A percentile compares a stretch with the other conserved stretches of the same genome.
Evolutionary conservation across 2,888 invertebrate species (phyloP).

Genomic region (Mythimna lalbum): DNA sequence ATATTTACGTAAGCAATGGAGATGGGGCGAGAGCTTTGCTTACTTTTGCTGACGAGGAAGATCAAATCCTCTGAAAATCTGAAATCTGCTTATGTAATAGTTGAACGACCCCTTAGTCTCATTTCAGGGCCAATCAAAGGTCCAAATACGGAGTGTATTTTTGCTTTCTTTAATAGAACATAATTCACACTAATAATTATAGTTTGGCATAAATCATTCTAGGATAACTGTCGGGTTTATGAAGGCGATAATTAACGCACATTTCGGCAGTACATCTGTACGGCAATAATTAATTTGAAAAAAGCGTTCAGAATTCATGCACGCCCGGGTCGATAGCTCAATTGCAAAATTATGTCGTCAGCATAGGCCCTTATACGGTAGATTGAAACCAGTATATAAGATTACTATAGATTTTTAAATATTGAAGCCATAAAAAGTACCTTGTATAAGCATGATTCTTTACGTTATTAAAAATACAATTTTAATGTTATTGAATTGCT

Average conservation of each 20-base stretch:
- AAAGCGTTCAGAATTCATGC: not conserved
- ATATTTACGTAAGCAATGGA: too few relatives aligned
- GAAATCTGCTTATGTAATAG: too few relatives aligned
- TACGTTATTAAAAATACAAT: slow-evolving; percentile 28
- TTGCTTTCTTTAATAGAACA: not conserved
- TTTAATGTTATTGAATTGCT: slow-evolving; percentile 27
- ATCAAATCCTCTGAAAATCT: too few relatives aligned
- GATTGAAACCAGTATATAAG: not conserved
- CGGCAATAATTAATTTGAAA: not conserved
- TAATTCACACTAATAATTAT: not conserved
- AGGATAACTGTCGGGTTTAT: not conserved
- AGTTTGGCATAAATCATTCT: slow-evolving; percentile 8
- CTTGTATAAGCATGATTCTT: slow-evolving; percentile 23
- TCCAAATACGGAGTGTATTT: slow-evolving; percentile 3
- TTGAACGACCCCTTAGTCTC: not conserved
- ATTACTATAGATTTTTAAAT: slow-evolving; percentile 7
- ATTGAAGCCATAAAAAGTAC: slow-evolving; percentile 1
- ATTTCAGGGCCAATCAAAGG: not conserved
- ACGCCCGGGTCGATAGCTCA: not conserved
- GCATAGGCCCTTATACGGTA: not conserved
- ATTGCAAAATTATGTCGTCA: not conserved
- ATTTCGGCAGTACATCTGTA: not conserved
- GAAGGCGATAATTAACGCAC: slow-evolving; percentile 2
- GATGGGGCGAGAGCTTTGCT: too few relatives aligned
- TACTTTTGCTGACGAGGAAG: too few relatives aligned